Evolutionary conservation across 2,797 vertebrate species (phyloP).

Genomic region (Acanthornis magna): DNA sequence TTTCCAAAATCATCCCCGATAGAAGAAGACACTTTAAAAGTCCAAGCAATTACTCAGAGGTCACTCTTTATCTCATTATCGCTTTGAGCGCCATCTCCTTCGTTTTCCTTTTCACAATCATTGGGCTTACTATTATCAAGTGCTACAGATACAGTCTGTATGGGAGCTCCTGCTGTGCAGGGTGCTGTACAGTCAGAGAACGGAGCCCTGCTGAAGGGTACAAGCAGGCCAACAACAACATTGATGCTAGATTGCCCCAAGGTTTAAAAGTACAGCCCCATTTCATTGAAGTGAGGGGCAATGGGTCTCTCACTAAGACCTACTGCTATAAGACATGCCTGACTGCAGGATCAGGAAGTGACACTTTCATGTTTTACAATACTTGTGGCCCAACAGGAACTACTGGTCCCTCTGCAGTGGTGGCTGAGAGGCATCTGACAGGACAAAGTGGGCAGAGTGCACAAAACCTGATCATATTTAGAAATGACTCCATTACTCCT

Average conservation of each 20-base stretch:
- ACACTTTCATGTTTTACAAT: constrained; percentile 99
- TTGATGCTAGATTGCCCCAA: constrained; percentile 82
- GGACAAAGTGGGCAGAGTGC: constrained; percentile 90
- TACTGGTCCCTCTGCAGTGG: constrained; percentile 84
- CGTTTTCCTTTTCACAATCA: constrained; percentile 90
- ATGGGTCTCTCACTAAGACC: constrained; percentile 94
- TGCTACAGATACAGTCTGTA: constrained; percentile 89
- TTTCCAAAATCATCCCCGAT: constrained; percentile 87
- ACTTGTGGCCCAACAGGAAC: constrained; percentile 86
- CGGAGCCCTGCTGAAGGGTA: constrained; percentile 76
- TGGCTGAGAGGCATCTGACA: constrained; percentile 91
- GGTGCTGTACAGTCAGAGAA: constrained; percentile 85
- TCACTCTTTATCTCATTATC: constrained; percentile 94
- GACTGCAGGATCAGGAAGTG: constrained; percentile 94
- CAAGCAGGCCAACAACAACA: constrained; percentile 90
- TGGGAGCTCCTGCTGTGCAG: constrained; percentile 87
- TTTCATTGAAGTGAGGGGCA: constrained; percentile 95
- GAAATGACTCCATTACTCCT: constrained; percentile 78
- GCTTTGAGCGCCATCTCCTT: constrained; percentile 92
- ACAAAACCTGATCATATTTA: constrained; percentile 80
- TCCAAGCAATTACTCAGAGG: constrained; percentile 85
- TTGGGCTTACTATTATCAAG: constrained; percentile 88
- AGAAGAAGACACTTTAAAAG: constrained; percentile 85
- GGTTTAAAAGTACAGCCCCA: constrained; percentile 94
- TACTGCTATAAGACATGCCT: constrained; percentile 98